A percentile compares a stretch with the other conserved stretches of the same genome.
These are phyloP conservation scores for Terrapene triunguis DNA, from an alignment of 2,113 vertebrate species.

Conservation along the genomic window DNA sequence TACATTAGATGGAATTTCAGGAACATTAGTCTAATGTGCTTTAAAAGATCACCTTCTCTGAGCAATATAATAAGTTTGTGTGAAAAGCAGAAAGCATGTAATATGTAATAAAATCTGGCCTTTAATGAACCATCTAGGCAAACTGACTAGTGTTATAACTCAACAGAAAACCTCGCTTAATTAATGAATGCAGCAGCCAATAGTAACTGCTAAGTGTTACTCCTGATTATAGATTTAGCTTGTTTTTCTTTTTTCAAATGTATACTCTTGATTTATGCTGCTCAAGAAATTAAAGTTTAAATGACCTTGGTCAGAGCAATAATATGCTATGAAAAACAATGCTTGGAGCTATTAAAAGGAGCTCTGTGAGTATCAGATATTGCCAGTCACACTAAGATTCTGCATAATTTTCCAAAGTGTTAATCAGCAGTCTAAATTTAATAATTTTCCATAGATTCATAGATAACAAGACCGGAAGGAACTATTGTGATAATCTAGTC, in stretches of 20 bases:
- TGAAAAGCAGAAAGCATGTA: conserved; percentile 93
- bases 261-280: not conserved
- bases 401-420: conserved; percentile 33
- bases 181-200: conserved; percentile 76
- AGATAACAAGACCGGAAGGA: not conserved
- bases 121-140: conserved; percentile 91
- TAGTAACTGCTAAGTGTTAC: conserved; percentile 5
- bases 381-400: not conserved
- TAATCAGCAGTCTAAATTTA: conserved; percentile 21
- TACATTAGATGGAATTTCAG: conserved; percentile 91
- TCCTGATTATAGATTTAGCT: conserved; percentile 49
- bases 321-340: conserved; percentile 43
- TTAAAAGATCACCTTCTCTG: conserved; percentile 91
- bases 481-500: not conserved
- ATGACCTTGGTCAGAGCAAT: conserved; percentile 63
- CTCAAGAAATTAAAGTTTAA: conserved; percentile 42
- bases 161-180: conserved; percentile 73
- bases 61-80: conserved; percentile 92
- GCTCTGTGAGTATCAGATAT: conserved; percentile 12
- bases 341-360: conserved; percentile 52
- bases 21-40: conserved; percentile 92
- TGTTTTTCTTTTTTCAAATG: conserved; percentile 40
- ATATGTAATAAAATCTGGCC: conserved; percentile 93
- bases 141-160: conserved; percentile 79
- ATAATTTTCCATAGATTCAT: not conserved